Conservation (phyloP, 2,113 vertebrate genomes). For the Puntigrus tetrazona region DNA sequence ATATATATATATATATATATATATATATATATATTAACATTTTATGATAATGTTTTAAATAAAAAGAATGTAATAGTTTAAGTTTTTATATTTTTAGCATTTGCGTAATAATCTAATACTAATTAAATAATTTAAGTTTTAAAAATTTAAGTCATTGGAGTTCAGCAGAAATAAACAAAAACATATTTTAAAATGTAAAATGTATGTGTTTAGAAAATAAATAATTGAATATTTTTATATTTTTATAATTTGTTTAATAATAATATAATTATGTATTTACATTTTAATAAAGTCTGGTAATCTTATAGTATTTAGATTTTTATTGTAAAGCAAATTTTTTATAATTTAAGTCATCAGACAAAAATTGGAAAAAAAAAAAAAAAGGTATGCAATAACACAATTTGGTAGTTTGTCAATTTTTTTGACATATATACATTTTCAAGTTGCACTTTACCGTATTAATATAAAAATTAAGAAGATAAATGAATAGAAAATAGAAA, state of each 20-base stretch:
- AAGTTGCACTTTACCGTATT: not conserved
- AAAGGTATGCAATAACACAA: not conserved
- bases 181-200: not conserved
- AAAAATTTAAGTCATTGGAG: not conserved
- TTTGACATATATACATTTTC: not conserved
- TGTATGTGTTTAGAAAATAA: too few relatives aligned
- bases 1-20: too few relatives aligned
- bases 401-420: not conserved
- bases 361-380: not conserved
- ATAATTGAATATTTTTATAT: too few relatives aligned
- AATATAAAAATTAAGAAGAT: not conserved
- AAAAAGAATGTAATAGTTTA: not conserved
- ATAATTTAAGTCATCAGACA: not conserved
- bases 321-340: not conserved
- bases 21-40: too few relatives aligned
- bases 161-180: not conserved
- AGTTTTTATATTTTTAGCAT: not conserved
- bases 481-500: too few relatives aligned
- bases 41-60: not conserved
- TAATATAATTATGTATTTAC: not conserved
- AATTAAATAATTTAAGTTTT: not conserved
- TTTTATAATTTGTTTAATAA: not conserved
- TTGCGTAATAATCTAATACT: not conserved
- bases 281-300: not conserved
- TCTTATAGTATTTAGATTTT: not conserved